A percentile compares a stretch with the other conserved stretches of the same genome.
These are phyloP conservation scores for Cerceris rybyensis DNA, from an alignment of 2,888 invertebrate genomes.

Conservation along the genomic window DNA sequence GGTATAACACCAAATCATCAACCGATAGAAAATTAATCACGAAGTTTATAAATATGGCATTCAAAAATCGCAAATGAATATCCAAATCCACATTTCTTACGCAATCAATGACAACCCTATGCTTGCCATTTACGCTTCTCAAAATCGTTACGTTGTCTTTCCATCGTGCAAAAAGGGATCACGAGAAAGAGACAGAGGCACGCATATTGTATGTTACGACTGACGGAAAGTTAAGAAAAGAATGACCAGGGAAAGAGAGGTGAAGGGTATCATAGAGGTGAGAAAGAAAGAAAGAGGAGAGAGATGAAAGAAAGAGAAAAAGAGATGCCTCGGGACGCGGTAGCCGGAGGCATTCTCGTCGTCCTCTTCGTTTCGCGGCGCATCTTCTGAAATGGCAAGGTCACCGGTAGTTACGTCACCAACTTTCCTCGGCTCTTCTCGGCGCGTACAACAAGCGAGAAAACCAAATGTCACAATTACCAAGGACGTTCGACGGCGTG, in stretches of 20 bases:
- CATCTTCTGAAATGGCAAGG: constrained; percentile 79
- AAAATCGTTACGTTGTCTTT: too few species aligned
- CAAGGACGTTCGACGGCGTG: constrained; percentile 64
- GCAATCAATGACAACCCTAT: background rate
- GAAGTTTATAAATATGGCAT: too few species aligned
- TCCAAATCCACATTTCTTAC: background rate
- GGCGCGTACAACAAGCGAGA: constrained; percentile 48
- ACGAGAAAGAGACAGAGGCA: background rate
- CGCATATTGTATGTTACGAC: background rate
- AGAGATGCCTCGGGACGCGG: constrained; percentile 32
- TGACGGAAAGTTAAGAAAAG: constrained; percentile 1
- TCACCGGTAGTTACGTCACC: constrained; percentile 72
- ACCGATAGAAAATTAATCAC: too few species aligned
- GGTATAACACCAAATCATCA: too few species aligned
- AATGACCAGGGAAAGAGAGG: constrained; percentile 24
- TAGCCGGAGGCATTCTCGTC: constrained; percentile 50
- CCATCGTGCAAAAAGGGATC: background rate
- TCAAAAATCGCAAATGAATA: background rate
- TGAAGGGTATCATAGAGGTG: constrained; percentile 6
- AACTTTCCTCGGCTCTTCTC: constrained; percentile 64
- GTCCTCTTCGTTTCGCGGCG: constrained; percentile 53
- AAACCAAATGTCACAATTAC: constrained; percentile 72
- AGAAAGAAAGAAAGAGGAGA: background rate
- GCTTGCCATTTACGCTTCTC: too few species aligned
- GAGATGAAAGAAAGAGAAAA: background rate